Conservation (phyloP, 2,797 vertebrate genomes). For the Hozukius guyotensis region DNA sequence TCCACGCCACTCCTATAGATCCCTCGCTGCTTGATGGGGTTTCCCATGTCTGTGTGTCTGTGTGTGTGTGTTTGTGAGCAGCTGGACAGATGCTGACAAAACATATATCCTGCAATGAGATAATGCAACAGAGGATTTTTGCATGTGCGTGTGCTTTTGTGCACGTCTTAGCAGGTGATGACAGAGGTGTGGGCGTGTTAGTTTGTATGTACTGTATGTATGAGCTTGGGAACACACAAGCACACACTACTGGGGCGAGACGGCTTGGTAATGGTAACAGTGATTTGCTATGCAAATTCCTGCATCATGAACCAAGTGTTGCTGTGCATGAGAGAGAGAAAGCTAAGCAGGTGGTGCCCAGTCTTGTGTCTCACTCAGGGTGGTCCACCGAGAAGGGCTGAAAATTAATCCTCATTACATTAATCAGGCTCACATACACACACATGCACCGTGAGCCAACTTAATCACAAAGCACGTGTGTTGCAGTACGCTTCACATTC, state of each 20-base stretch:
- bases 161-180: conserved; percentile 16
- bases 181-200: conserved; percentile 14
- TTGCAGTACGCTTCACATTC: conserved; percentile 13
- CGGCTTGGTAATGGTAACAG: conserved; percentile 2
- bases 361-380: conserved; percentile 57
- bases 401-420: conserved; percentile 68
- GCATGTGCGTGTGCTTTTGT: conserved; percentile 24
- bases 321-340: conserved; percentile 9
- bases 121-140: conserved; percentile 35
- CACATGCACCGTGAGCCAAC: conserved; percentile 20
- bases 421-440: conserved; percentile 55
- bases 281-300: conserved; percentile 50
- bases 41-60: conserved; percentile 20
- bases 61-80: not conserved
- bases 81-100: conserved; percentile 20
- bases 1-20: conserved; percentile 52
- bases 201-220: not conserved
- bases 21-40: conserved; percentile 21
- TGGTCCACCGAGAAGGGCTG: conserved; percentile 58
- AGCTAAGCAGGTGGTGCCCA: conserved; percentile 64
- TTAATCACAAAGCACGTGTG: conserved; percentile 42
- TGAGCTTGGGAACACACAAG: not conserved
- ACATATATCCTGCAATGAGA: conserved; percentile 44
- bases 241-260: not conserved
- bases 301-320: conserved; percentile 49